These are phyloP conservation scores for Pyrrhosoma nymphula DNA, from an alignment of 2,888 invertebrate genomes.

Conservation along the genomic window DNA sequence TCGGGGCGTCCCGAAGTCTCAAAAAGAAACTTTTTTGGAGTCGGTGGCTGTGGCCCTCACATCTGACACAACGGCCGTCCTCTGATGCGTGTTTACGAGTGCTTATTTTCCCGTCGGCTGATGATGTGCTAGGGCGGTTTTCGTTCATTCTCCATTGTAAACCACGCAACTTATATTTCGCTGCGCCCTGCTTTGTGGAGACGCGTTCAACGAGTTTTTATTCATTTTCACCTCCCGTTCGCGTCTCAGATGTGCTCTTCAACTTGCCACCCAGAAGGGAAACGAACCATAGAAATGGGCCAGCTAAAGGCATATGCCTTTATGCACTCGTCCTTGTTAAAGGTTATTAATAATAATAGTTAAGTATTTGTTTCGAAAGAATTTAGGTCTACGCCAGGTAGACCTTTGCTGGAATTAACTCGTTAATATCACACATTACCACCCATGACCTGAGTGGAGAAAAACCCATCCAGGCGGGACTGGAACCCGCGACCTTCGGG, in stretches of 20 bases:
- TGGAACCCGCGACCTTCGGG: too few species aligned
- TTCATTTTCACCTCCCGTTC: not conserved
- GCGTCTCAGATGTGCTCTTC: not conserved
- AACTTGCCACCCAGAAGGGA: not conserved
- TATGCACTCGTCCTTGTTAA: too few species aligned
- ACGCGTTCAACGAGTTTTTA: not conserved
- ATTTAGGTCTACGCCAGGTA: too few species aligned
- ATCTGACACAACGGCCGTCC: not conserved
- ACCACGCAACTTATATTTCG: constrained; percentile 14
- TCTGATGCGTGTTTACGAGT: not conserved
- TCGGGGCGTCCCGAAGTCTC: not conserved
- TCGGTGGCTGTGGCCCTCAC: not conserved
- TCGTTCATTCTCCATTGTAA: not conserved
- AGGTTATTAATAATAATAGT: too few species aligned
- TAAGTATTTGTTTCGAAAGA: too few species aligned
- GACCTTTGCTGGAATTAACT: too few species aligned
- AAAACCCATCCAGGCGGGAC: too few species aligned
- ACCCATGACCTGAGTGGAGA: too few species aligned
- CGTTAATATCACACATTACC: too few species aligned
- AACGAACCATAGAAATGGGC: too few species aligned
- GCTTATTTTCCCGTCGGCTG: constrained; percentile 13
- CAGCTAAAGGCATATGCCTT: too few species aligned
- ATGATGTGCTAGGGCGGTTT: not conserved
- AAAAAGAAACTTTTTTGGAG: not conserved
- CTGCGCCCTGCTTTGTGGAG: not conserved